Conservation (phyloP, 2,888 invertebrate species). For the Eretmocerus hayati region DNA sequence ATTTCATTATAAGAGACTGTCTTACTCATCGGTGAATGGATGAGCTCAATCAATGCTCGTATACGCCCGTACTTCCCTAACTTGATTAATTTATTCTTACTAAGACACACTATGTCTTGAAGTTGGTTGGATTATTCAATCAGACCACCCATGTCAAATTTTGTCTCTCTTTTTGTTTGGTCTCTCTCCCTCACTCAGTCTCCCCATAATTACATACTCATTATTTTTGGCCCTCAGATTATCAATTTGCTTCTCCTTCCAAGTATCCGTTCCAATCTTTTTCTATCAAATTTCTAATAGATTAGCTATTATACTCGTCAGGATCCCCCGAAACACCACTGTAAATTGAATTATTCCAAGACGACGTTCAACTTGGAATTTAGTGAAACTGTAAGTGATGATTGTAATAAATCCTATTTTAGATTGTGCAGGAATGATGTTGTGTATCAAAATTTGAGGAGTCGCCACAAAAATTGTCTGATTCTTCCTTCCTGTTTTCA, state of each 20-base stretch:
- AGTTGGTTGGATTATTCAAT: neutral
- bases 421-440: too few relatives aligned
- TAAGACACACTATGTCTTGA: neutral
- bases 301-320: too few relatives aligned
- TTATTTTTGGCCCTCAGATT: neutral
- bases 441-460: too few relatives aligned
- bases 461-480: too few relatives aligned
- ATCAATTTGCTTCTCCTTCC: neutral
- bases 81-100: slow-evolving; percentile 17
- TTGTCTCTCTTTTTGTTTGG: neutral
- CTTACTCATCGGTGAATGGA: slow-evolving; percentile 12
- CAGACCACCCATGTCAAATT: neutral
- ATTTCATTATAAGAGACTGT: slow-evolving; percentile 10
- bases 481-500: too few relatives aligned
- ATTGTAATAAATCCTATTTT: too few relatives aligned
- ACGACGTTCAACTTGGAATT: too few relatives aligned
- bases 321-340: too few relatives aligned
- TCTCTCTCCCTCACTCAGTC: neutral
- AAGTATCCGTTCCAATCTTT: neutral
- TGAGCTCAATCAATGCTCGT: slow-evolving; percentile 5
- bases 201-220: too few relatives aligned
- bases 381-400: too few relatives aligned
- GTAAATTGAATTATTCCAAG: too few relatives aligned
- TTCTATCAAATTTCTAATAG: neutral
- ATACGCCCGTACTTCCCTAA: neutral